Evolutionary conservation across 2,797 vertebrate genomes (phyloP), one percentile per base, ranked within the genome.

Genomic region (Typhlichthys eigenmanni): DNA sequence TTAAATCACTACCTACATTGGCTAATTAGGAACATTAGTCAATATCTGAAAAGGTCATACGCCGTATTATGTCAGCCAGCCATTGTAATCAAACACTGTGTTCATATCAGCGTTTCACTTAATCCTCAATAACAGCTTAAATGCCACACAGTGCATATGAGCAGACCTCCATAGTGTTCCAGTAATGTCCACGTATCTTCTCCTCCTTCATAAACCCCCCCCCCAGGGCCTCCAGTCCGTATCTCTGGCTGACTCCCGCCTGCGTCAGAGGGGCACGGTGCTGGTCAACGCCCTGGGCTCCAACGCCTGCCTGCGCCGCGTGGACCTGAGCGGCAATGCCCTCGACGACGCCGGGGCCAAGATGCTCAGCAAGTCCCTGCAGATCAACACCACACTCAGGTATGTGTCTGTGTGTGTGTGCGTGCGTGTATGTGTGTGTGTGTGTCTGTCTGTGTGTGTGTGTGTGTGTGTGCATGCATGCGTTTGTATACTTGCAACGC

Each of bases 341-440:
- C 91, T 97, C 90, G 95, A 96, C 52, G 95, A 97, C 80, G 89
- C 94, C 0, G 95, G 95, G 10, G 95, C 95, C 50, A 96, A 96
- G 88, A 96, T 97, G 95, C 90, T 97, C 38, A 95, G 95, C 73
- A 97, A 97, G 84, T 95, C 95, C 24, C 82, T 97, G 71, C 95
- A 93, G 79, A 94, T 93, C 75, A 94, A 94, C 82, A 93, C 92
- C 11, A 92, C 91, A 0, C 91, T 94, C 52, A 91, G 92, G 93
- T 92, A 29, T 9, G 65, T 13, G 8, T 24, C 11, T 72, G 43
- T 64, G 9, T 32, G 24, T 60, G 10, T 11, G 24, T 6, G 13
- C 0, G 4, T 17, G 52, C 11, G 55, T 47, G 29, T 24, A 13
- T 24, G n/a, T n/a, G n/a, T n/a, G n/a, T n/a, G 93, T 92, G 32